These are phyloP conservation scores for Macrocentrus cingulum DNA, from an alignment of 1,140 invertebrate genomes.

Conservation along the genomic window DNA sequence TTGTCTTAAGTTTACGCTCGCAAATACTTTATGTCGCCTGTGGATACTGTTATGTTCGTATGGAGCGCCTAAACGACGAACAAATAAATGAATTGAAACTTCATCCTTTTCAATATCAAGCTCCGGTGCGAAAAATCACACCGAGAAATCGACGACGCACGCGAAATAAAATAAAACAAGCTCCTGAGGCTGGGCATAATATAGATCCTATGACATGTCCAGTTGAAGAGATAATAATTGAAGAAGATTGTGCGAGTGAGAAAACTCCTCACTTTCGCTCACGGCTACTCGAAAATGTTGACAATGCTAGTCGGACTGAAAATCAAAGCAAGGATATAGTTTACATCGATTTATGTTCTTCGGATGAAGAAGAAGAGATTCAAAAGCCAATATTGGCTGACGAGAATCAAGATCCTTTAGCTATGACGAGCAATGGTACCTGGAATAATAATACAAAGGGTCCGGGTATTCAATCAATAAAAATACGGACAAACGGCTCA, in stretches of 20 bases:
- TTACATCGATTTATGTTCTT: conserved; percentile 61
- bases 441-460: conserved; percentile 27
- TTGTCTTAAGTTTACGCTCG: conserved; percentile 45
- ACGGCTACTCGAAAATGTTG: background rate
- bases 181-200: background rate
- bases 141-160: conserved; percentile 33
- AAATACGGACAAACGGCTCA: conserved; percentile 32
- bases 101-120: conserved; percentile 40
- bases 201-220: conserved; percentile 9
- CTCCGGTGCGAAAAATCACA: conserved; percentile 29
- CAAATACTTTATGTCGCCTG: conserved; percentile 51
- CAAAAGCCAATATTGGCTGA: conserved; percentile 28
- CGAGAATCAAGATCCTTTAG: conserved; percentile 42
- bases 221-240: conserved; percentile 12
- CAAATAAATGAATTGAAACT: conserved; percentile 47
- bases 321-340: conserved; percentile 41
- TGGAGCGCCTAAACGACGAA: conserved; percentile 49
- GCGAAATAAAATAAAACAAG: conserved; percentile 14
- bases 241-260: background rate
- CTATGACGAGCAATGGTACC: conserved; percentile 2
- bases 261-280: background rate
- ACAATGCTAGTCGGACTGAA: background rate
- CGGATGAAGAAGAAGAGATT: conserved; percentile 55
- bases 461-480: conserved; percentile 20
- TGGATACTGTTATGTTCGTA: conserved; percentile 53